These are phyloP conservation scores for Tragelaphus eurycerus DNA, from an alignment of 2,797 vertebrate genomes.

Conservation along the genomic window DNA sequence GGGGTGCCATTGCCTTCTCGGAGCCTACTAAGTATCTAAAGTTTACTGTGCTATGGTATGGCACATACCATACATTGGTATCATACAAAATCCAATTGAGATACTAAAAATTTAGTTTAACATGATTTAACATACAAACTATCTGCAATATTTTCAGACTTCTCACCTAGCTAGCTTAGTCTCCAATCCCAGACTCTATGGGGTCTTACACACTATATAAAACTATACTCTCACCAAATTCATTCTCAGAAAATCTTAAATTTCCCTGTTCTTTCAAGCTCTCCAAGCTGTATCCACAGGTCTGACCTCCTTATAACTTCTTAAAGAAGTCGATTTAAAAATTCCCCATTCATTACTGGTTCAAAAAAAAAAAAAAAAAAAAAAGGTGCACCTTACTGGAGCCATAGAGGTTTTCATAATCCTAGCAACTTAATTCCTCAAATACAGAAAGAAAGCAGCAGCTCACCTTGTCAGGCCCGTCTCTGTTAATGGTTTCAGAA, in stretches of 20 bases:
- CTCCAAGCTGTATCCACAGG: neutral
- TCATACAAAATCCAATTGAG: neutral
- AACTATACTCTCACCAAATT: neutral
- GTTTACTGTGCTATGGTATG: neutral
- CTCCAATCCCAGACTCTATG: neutral
- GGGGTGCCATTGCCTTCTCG: too few species aligned
- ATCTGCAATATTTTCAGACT: neutral
- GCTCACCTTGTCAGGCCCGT: constrained; percentile 90
- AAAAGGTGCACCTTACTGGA: neutral
- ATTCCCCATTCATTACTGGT: neutral
- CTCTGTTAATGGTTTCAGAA: constrained; percentile 91
- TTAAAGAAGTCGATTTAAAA: neutral
- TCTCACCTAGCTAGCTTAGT: neutral
- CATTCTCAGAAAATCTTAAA: constrained; percentile 23
- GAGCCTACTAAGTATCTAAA: neutral
- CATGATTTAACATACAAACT: neutral
- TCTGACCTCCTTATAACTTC: neutral
- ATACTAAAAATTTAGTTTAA: neutral
- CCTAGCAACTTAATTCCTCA: neutral
- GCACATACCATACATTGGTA: neutral
- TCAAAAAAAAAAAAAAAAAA: neutral
- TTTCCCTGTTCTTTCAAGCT: neutral
- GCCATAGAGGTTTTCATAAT: neutral
- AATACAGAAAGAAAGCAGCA: neutral
- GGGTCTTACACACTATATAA: neutral